phyloP scores from a whole-genome alignment of 1,140 invertebrate species.

The Drosophila navojoa region DNA sequence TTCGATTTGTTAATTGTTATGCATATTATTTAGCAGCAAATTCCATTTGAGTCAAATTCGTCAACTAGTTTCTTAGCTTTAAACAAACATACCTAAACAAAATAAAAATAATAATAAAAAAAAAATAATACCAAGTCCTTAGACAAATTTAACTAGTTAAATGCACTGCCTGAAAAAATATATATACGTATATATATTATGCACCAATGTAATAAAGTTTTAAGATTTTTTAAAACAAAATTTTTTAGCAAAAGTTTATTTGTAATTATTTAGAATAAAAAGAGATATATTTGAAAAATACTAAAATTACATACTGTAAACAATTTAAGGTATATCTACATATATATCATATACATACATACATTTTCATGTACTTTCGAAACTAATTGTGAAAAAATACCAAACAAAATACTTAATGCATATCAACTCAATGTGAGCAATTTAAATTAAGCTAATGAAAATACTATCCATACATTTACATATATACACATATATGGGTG shows the following conservation, averaged over 20 bases:
- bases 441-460: constrained; percentile 35
- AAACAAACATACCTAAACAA: constrained; percentile 2
- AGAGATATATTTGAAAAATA: background rate
- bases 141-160: constrained; percentile 46
- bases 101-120: no score
- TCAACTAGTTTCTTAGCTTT: constrained; percentile 17
- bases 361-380: constrained; percentile 51
- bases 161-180: constrained; percentile 39
- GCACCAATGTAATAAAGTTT: constrained; percentile 48
- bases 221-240: constrained; percentile 62
- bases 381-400: constrained; percentile 34
- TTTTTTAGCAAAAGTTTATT: constrained; percentile 73
- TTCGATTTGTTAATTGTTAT: constrained; percentile 11
- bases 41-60: constrained; percentile 16
- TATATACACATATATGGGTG: background rate
- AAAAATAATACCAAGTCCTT: constrained; percentile 24
- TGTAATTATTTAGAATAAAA: constrained; percentile 46
- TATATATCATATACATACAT: constrained; percentile 6
- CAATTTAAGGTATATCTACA: constrained; percentile 40
- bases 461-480: constrained; percentile 27
- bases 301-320: constrained; percentile 48
- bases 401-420: constrained; percentile 31
- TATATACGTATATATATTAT: constrained; percentile 46
- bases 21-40: constrained; percentile 9
- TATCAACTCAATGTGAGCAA: constrained; percentile 62